A percentile compares a stretch with the other conserved stretches of the same genome.
These are phyloP conservation scores for Syngnathus floridae DNA, from an alignment of 2,113 vertebrate species.

Conservation along the genomic window DNA sequence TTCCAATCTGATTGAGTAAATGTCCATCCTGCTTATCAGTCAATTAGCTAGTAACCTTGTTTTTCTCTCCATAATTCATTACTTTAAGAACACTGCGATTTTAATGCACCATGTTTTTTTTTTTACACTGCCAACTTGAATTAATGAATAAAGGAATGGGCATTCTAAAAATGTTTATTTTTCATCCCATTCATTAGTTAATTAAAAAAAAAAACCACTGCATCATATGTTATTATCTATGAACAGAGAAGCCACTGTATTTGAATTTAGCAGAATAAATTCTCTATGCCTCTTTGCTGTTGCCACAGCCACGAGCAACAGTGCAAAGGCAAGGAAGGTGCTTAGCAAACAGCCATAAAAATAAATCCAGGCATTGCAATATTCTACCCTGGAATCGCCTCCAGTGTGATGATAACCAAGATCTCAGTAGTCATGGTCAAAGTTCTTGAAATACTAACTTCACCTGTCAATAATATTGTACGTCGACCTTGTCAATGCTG, in stretches of 20 bases:
- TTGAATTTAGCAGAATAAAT: neutral
- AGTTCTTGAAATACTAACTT: constrained; percentile 33
- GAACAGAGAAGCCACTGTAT: neutral
- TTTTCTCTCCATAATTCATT: no score
- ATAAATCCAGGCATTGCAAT: constrained; percentile 14
- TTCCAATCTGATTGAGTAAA: no score
- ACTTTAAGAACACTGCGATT: no score
- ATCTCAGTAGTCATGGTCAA: constrained; percentile 27
- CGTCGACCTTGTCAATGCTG: constrained; percentile 37
- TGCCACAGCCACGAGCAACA: neutral
- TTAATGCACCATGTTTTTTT: no score
- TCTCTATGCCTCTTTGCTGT: neutral
- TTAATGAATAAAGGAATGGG: no score
- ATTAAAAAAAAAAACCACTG: neutral
- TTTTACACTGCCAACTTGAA: no score
- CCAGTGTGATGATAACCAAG: constrained; percentile 13
- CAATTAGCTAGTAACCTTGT: no score
- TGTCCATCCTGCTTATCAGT: no score
- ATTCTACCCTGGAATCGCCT: constrained; percentile 13
- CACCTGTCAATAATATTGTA: constrained; percentile 31
- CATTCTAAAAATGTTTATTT: no score
- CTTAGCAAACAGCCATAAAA: constrained; percentile 12
- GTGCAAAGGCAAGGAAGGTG: neutral
- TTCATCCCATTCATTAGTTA: no score
- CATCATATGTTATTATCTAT: no score